Evolutionary conservation across 2,113 vertebrate species (phyloP), one percentile per base, ranked within the genome.

Genomic region (Paralichthys olivaceus): DNA sequence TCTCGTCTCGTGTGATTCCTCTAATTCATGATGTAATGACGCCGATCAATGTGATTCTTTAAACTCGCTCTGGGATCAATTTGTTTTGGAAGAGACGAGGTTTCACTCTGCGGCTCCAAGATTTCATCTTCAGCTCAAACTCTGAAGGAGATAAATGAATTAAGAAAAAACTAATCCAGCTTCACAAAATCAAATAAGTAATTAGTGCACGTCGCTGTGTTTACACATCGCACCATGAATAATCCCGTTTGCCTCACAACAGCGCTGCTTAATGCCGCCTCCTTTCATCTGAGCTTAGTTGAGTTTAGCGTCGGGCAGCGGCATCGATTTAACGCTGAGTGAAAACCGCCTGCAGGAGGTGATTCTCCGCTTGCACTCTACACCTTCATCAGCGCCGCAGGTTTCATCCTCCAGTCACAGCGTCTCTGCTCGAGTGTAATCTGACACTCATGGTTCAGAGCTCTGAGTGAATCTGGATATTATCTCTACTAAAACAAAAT

Each of bases 1-100:
- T 6, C 6, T 0, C 49, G 23, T 37, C 37, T 71, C 25, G 28
- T 4, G 19, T 11, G 61, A n/a, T 20, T 67, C 55, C 17, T 60
- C 17, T 69, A 32, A 67, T 45, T 80, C 58, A 32, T 77, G 84
- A 87, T 74, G 86, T 49, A 75, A 87, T 57, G 0, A 34, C 4
- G 1, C 54, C 9, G 53, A 20, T 13, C 19, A 7, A 49, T 7
- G 47, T 5, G 19, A 19, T 7, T 19, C 1, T 66, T 26, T 26
- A 66, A 72, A 70, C 66, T 82, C 78, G 7, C 87, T 2, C 77
- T 64, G 89, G 84, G 87, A 89, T 81, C 69, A 84, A 81, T 90
- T 86, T 88, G 75, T 43, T 77, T 77, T 58, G 29, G 43, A 45
- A 0, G 43, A 45, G 43, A 15, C 43, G 43, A 45, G 43, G 43